Evolutionary conservation across 2,888 invertebrate species (phyloP), one percentile per base, ranked within the genome.

Genomic region (Girardia tigrina): DNA sequence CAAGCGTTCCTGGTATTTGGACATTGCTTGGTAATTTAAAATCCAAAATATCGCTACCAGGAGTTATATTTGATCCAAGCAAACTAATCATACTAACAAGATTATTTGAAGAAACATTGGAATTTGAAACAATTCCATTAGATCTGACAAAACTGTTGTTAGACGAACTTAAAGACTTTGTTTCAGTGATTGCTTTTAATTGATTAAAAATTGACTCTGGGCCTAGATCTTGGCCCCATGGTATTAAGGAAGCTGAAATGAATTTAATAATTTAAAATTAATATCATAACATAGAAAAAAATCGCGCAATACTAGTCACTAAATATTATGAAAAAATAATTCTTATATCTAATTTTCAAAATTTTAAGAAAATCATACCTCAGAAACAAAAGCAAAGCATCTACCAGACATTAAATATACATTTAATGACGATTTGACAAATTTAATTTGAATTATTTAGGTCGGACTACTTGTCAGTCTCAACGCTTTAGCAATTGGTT

Each of bases 151-250:
- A 56, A n/a, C 56, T 56, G n/a, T 56, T 56, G 23, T 56, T 56
- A n/a, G n/a, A n/a, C n/a, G 56, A 56, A 16, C 4, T n/a, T 2
- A 56, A 4, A 20, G 56, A 56, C 23, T 56, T 56, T 56, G 56
- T n/a, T 20, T 56, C 56, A 8, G 56, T n/a, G 23, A 56, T 56
- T 4, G 56, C 56, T 56, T 56, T 56, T 12, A 56, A n/a, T 56
- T 56, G 56, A 56, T 56, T 56, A 56, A 56, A 56, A 16, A 56
- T 56, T 56, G 56, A 56, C n/a, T 56, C 56, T 56, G 56, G 56
- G 4, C 56, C 56, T 20, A 56, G 56, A 56, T 56, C 56, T 16
- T 56, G 56, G 6, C 56, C 56, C 56, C 56, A 56, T 56, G 56
- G 56, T 20, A 56, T 56, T 56, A 56, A 56, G 4, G 56, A 56